Conservation (phyloP, 2,797 vertebrate genomes). For the Podarcis siculus region DNA sequence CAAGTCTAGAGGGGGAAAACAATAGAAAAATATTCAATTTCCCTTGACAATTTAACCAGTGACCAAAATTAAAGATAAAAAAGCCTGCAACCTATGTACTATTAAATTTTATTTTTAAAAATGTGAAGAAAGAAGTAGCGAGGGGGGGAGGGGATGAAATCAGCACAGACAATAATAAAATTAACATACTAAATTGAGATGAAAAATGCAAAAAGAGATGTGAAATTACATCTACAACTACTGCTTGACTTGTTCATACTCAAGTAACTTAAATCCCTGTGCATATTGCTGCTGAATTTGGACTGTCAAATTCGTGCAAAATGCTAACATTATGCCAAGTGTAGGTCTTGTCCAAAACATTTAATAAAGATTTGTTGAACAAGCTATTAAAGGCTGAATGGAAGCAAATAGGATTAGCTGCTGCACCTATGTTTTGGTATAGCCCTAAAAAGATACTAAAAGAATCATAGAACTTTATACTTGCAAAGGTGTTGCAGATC, state of each 20-base stretch:
- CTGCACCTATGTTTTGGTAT: not conserved
- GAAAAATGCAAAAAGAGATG: constrained; percentile 5
- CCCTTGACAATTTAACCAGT: not conserved
- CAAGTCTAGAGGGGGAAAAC: constrained; percentile 11
- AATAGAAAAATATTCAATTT: not conserved
- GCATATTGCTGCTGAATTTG: not conserved
- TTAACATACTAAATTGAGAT: not conserved
- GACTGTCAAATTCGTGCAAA: not conserved
- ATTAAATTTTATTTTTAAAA: not conserved
- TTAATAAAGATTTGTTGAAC: constrained; percentile 29
- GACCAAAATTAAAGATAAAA: not conserved
- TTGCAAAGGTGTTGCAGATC: not conserved
- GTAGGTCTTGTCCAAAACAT: not conserved
- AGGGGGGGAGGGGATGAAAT: rapidly evolving
- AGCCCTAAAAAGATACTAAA: not conserved
- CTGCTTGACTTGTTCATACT: not conserved
- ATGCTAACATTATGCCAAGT: not conserved
- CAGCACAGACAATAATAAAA: constrained; percentile 7
- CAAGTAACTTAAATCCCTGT: not conserved
- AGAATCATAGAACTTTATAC: not conserved
- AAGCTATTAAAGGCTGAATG: constrained; percentile 29
- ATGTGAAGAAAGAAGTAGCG: constrained; percentile 3
- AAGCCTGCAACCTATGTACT: not conserved
- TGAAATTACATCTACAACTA: not conserved
- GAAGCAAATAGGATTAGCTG: not conserved